phyloP scores from a whole-genome alignment of 2,113 vertebrate genomes.

The Tringa solitaria region DNA sequence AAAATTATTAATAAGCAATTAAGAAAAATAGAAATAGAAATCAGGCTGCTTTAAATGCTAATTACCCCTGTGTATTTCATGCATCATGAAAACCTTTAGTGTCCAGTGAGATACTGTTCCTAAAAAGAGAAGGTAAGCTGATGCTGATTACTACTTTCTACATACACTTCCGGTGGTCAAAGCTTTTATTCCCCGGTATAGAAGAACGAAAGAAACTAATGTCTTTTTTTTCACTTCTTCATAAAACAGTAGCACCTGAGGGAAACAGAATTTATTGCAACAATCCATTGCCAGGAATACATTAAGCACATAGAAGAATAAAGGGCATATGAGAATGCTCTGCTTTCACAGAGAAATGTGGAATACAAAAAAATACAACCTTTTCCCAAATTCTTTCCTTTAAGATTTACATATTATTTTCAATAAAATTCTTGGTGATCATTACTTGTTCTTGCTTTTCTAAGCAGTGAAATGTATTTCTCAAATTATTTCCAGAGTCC shows the following conservation, averaged over 20 bases:
- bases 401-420: background rate
- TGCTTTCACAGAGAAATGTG: background rate
- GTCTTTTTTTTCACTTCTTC: background rate
- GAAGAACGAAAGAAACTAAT: background rate
- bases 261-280: conserved; percentile 8
- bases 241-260: background rate
- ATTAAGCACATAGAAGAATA: background rate
- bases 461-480: background rate
- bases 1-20: background rate
- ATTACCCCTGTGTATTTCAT: background rate
- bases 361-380: background rate
- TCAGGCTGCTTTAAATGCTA: background rate
- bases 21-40: background rate
- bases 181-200: background rate
- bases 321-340: background rate
- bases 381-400: background rate
- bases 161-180: background rate
- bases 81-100: background rate
- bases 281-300: background rate
- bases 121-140: background rate
- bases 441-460: background rate
- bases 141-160: background rate
- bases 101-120: background rate
- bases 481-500: background rate
- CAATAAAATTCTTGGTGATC: background rate